Conservation (phyloP, 2,113 vertebrate genomes). For the Myrmecophaga tridactyla region DNA sequence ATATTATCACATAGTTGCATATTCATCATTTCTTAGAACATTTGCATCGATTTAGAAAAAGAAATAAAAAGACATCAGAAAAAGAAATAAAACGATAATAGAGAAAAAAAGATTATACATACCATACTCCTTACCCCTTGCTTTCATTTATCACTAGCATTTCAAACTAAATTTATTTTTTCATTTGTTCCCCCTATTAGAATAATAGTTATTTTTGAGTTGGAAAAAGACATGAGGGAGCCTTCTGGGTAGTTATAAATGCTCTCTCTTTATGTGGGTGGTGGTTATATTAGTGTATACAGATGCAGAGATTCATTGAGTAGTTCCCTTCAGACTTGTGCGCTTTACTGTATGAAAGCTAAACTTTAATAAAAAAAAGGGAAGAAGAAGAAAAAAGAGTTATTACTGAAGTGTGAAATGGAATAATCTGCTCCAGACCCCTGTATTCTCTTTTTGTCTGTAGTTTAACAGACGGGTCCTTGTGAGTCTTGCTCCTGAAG, state of each 20-base stretch:
- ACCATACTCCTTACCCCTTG: no score
- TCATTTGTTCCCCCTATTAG: no score
- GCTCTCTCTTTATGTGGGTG: neutral
- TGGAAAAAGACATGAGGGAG: neutral
- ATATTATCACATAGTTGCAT: no score
- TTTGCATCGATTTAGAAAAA: no score
- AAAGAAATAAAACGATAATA: no score
- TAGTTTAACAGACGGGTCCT: neutral
- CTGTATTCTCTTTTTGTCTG: neutral
- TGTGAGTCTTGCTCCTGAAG: neutral
- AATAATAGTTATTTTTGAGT: constrained; percentile 5
- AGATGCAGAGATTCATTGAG: neutral
- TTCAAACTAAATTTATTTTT: no score
- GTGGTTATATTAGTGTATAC: neutral
- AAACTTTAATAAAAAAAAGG: neutral
- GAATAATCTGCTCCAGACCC: neutral
- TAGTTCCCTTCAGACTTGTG: neutral
- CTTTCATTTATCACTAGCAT: no score
- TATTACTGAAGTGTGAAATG: neutral
- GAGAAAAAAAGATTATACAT: no score
- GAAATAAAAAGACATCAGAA: no score
- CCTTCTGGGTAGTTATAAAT: neutral
- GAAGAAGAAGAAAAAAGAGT: neutral
- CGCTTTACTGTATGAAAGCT: neutral
- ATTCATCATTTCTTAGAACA: no score